phyloP scores from a whole-genome alignment of 1,140 invertebrate genomes.

The Frieseomelitta varia region DNA sequence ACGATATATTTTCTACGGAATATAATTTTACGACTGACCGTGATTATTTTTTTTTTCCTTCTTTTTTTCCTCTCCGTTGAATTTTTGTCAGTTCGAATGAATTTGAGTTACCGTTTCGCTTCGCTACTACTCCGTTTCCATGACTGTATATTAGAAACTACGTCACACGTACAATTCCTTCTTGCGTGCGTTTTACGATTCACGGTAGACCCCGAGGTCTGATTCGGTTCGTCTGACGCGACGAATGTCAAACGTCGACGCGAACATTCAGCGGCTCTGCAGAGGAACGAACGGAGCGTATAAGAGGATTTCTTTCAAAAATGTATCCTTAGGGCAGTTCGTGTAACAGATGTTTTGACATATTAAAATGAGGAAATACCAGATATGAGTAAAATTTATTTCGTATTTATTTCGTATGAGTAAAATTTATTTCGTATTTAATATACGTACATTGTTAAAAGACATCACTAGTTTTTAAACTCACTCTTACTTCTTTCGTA shows the following conservation, averaged over 20 bases:
- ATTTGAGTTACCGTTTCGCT: conserved; percentile 28
- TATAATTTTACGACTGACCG: conserved; percentile 10
- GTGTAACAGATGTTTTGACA: conserved; percentile 41
- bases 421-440: not conserved
- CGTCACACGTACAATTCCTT: conserved; percentile 25
- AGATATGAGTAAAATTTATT: not conserved
- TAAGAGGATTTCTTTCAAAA: conserved; percentile 59
- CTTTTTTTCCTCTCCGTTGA: not conserved
- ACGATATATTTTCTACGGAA: conserved; percentile 26
- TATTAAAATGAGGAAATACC: conserved; percentile 33
- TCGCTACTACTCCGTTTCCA: not conserved
- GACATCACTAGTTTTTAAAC: not conserved
- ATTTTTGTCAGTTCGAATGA: conserved; percentile 10
- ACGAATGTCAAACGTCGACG: conserved; percentile 57
- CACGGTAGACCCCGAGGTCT: conserved; percentile 49
- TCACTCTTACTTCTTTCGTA: not conserved
- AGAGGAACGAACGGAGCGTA: conserved; percentile 35
- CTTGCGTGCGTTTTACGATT: conserved; percentile 53
- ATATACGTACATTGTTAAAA: not conserved
- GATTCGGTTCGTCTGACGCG: conserved; percentile 60
- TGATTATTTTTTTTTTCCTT: not conserved
- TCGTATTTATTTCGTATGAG: not conserved
- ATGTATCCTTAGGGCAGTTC: conserved; percentile 60
- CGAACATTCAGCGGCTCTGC: conserved; percentile 18
- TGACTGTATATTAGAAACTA: not conserved